Base-by-base conservation (phyloP, 2,888 invertebrate species). In the Cotesia congregata region DNA sequence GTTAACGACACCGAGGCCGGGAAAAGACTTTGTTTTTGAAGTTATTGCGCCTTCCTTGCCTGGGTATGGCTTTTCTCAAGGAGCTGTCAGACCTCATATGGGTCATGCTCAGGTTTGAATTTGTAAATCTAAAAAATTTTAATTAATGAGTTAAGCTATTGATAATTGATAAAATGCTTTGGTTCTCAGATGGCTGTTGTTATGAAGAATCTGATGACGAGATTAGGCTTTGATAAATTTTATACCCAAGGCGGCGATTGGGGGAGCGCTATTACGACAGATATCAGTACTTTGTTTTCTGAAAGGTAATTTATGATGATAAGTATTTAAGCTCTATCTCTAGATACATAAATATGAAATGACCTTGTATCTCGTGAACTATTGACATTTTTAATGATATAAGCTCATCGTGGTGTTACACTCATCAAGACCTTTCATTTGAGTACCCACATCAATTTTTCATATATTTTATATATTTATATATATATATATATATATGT, bases 51-150 rank as follows among this genome's bases (percentile, higher is more conserved):
- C 94, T 0, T 94, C 94, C 71, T 86, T 94, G 75, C 93, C 94
- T 0, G 94, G 94, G 5, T 94, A 92, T 85, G 94, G 93, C 7
- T 94, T 92, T 88, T 94, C 94, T 6, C 91, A 94, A 39, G 87
- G 89, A 3, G 90, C 93, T 0, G 88, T 90, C 40, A 90, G 90
- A 77, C 89, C 89, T 20, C 93, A 93, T 81, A 81, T 89, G 60
- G 86, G 83, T 1, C 41, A 84, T 0, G 80, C 85, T 5, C 83
- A 88, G 81, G 88, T 88, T 81, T 74, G 40, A 75, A 41, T 30
- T 41, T 41, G 17, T 59, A 71, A 40, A 38, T 20, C 38, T 0
- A 30, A 7, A 39, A 9, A 61, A 61, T 7, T 12, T 6, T 17
- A 1, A 70, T 59, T 61, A 15, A 61, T 61, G 1, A 30, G 12